Base-by-base conservation (phyloP, 2,113 vertebrate species). In the Tonatia bakeri region DNA sequence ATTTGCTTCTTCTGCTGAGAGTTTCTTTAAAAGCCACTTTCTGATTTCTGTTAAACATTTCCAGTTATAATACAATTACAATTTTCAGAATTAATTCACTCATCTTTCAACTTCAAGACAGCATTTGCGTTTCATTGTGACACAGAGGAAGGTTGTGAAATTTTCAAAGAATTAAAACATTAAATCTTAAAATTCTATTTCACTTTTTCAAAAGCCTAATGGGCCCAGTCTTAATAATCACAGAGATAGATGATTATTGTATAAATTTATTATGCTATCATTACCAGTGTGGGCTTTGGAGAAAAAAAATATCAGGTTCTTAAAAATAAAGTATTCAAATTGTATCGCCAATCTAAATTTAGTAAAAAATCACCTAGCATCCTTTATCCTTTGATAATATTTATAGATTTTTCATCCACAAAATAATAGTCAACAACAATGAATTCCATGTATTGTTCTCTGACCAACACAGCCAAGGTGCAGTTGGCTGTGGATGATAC, bases 11-110 rank as follows among this genome's bases (percentile, higher is more conserved):
- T 61, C 33, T 94, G 72, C 24, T 87, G 36, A 95, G 75, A 85
- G 79, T 95, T 95, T 94, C 73, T 86, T 79, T 83, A 97, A 97
- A 65, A 93, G 80, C 52, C 91, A 95, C 80, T 96, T 95, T 96
- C 86, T 47, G 96, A 90, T 96, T 83, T 94, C 79, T 81, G 45
- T 95, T 93, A 97, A 97, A 97, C 94, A 97, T 96, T 97, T 96
- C 83, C 87, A 93, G 83, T 95, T 92, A 91, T 96, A 97, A 70
- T 93, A 95, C 94, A 98, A 97, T 96, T 79, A 97, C 81, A 90
- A 86, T 91, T 90, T 95, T 56, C 64, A 95, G 70, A 96, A 96
- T 93, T 83, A 95, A 97, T 52, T 96, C 83, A 94, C 76, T 95
- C 90, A 36, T 76, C 90, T 93, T 93, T 89, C 93, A 93, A 96